Percentiles rank a stretch among this genome's conserved stretches.
Evolutionary conservation across 2,888 invertebrate species (phyloP).

Genomic region (Psococerastis gibbosa): DNA sequence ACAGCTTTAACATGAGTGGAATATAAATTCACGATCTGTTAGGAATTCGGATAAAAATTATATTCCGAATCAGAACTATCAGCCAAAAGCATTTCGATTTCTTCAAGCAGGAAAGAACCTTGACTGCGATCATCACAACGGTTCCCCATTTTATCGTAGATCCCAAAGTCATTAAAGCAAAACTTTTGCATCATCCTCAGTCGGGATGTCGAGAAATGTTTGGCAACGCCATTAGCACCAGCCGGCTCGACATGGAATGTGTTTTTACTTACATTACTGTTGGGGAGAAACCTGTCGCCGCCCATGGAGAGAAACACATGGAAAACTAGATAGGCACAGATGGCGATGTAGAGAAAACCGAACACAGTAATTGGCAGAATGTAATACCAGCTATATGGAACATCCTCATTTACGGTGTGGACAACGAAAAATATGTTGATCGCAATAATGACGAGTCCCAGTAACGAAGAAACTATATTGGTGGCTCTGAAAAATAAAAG

Average conservation of each 20-base stretch:
- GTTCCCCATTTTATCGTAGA: background rate
- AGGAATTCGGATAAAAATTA: slow-evolving; percentile 5
- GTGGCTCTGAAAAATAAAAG: slow-evolving; percentile 36
- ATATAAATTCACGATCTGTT: background rate
- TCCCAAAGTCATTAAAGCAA: slow-evolving; percentile 1
- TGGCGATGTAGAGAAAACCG: slow-evolving; percentile 44
- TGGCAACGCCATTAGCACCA: background rate
- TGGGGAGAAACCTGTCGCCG: slow-evolving; percentile 32
- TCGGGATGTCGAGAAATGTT: background rate
- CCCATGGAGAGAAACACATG: slow-evolving; percentile 52
- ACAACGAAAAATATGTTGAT: slow-evolving; percentile 67
- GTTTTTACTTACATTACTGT: slow-evolving; percentile 22
- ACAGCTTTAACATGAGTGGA: background rate
- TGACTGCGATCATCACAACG: background rate
- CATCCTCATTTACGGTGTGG: slow-evolving; percentile 31
- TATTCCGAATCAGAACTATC: slow-evolving; percentile 2
- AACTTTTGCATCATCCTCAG: background rate
- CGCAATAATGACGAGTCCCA: slow-evolving; percentile 49
- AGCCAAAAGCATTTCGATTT: background rate
- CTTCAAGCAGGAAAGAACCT: slow-evolving; percentile 1
- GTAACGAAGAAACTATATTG: slow-evolving; percentile 42
- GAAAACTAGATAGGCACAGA: slow-evolving; percentile 54
- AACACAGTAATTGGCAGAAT: slow-evolving; percentile 31
- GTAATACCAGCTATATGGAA: slow-evolving; percentile 24
- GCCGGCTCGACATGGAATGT: background rate